Evolutionary conservation across 2,113 vertebrate genomes (phyloP).

Genomic region (Lichenostomus cassidix): DNA sequence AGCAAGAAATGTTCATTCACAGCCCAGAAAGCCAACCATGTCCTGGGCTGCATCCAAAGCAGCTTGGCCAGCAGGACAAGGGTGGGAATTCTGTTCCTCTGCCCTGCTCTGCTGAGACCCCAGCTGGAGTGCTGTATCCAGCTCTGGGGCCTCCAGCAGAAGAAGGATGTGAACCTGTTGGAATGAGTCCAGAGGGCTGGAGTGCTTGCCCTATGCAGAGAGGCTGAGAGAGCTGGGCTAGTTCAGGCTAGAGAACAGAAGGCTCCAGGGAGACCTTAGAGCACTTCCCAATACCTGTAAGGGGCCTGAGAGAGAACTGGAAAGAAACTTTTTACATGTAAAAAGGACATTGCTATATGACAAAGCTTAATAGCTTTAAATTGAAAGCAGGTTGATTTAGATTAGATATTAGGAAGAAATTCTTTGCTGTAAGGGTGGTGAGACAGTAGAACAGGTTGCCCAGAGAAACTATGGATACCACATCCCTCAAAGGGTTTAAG

Average conservation of each 20-base stretch:
- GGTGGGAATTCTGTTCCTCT: neutral
- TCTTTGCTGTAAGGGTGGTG: neutral
- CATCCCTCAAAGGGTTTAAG: neutral
- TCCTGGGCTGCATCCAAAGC: neutral
- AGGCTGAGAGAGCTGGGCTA: neutral
- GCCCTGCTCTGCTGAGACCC: neutral
- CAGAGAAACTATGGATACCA: neutral
- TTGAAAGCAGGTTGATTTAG: neutral
- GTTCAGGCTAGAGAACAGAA: neutral
- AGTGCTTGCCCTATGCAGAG: neutral
- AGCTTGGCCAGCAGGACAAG: no score
- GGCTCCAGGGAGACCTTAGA: neutral
- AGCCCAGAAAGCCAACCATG: fast-evolving
- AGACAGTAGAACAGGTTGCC: neutral
- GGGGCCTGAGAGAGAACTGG: neutral
- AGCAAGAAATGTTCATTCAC: neutral
- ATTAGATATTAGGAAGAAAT: neutral
- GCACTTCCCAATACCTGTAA: neutral
- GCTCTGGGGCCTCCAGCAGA: neutral
- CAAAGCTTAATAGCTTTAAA: neutral
- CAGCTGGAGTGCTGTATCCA: neutral
- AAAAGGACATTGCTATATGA: neutral
- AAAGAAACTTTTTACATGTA: neutral
- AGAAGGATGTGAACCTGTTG: neutral
- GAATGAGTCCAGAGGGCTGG: neutral